phyloP scores from a whole-genome alignment of 2,113 vertebrate species.

The Nematolebias whitei region DNA sequence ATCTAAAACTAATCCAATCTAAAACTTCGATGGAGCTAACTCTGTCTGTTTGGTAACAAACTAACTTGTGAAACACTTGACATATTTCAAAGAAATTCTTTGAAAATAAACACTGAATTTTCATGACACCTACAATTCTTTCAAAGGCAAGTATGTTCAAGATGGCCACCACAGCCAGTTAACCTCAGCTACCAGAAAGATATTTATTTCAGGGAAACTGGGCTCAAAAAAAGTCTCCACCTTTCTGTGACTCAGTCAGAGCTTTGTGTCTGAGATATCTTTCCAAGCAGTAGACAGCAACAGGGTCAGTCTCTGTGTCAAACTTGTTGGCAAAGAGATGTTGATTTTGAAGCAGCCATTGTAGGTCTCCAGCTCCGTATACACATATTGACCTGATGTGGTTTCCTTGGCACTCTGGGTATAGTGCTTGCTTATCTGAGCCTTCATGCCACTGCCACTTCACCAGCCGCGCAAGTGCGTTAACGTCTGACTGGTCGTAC shows the following conservation, averaged over 20 bases:
- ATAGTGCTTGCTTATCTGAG: slow-evolving; percentile 74
- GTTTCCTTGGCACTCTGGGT: slow-evolving; percentile 83
- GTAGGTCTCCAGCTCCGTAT: slow-evolving; percentile 88
- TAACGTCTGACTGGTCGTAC: slow-evolving; percentile 86
- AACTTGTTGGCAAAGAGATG: slow-evolving; percentile 95
- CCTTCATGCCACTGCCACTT: slow-evolving; percentile 89
- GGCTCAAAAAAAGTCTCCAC: neutral
- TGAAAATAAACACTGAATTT: no score
- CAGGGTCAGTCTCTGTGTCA: slow-evolving; percentile 81
- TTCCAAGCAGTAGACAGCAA: slow-evolving; percentile 87
- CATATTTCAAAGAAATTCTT: no score
- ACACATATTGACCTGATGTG: slow-evolving; percentile 86
- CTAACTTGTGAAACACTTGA: no score
- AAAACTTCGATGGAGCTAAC: no score
- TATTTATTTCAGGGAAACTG: no score
- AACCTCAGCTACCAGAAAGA: no score
- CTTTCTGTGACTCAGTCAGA: slow-evolving; percentile 18
- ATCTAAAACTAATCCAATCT: no score
- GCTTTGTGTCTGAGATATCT: slow-evolving; percentile 84
- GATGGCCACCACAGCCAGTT: no score
- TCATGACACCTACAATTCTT: no score
- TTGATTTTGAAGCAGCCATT: slow-evolving; percentile 82
- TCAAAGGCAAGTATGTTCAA: no score
- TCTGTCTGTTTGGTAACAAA: no score
- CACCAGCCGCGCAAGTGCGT: slow-evolving; percentile 84